Conservation (phyloP, 1,140 invertebrate species). For the Daktulosphaira vitifoliae region DNA sequence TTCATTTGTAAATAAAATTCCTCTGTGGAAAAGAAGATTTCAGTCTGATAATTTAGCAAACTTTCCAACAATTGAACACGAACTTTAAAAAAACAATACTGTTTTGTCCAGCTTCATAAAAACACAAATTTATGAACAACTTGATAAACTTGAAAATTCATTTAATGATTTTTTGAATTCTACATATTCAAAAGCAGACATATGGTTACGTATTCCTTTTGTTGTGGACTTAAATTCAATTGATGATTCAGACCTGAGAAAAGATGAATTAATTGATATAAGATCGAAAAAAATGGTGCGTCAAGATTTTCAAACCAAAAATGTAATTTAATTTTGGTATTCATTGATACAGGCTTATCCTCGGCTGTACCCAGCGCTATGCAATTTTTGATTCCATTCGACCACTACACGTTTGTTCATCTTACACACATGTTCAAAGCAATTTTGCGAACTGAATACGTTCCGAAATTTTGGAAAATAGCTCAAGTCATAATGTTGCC, state of each 20-base stretch:
- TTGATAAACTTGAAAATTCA: neutral
- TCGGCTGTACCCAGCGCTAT: neutral
- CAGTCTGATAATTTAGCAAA: no score
- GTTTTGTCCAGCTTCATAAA: neutral
- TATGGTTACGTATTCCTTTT: neutral
- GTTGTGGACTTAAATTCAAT: neutral
- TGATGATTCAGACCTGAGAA: neutral
- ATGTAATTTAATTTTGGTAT: neutral
- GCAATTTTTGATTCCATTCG: neutral
- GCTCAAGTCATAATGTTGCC: no score
- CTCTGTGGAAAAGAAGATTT: neutral
- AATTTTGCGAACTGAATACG: no score
- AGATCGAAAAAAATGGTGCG: neutral
- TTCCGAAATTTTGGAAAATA: no score
- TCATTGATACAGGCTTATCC: neutral
- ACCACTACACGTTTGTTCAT: neutral
- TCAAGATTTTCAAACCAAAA: neutral
- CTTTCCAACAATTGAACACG: no score
- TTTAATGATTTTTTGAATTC: neutral
- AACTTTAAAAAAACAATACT: neutral
- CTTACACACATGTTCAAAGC: no score
- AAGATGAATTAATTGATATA: constrained; percentile 11
- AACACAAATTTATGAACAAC: neutral
- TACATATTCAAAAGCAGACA: neutral
- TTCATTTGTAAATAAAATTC: neutral